Base-by-base conservation (phyloP, 2,113 vertebrate species). In the Misgurnus anguillicaudatus region DNA sequence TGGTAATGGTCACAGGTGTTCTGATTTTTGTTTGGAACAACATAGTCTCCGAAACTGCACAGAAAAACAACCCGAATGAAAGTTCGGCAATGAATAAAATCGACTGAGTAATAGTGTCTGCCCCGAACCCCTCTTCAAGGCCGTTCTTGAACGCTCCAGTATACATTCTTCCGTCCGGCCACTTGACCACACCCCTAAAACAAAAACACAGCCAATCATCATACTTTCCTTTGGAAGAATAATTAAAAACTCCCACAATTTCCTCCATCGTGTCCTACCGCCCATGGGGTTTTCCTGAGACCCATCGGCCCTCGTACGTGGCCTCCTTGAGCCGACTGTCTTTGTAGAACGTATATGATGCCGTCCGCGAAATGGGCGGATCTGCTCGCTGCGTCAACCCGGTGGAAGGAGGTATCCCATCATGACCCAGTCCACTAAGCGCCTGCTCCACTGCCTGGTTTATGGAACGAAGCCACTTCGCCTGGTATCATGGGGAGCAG, bases 341-440 rank as follows among this genome's bases (percentile, higher is more conserved):
- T 85, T 97, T 99, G 83, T 99, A 99, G 85, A 98, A 99, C 1
- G 95, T 98, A 75, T 98, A 98, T 13, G 90, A 95, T 62, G 97
- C 97, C 10, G 92, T 97, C 75, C 98, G 94, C 77, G 95, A 97
- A 82, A 94, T 89, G 16, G 97, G 96, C 9, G 96, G 97, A n/a
- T 98, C 97, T 55, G 93, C 89, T 83, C 93, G 93, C 55, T 90
- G 91, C 13, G 91, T 66, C 7, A 86, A 90, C 45, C 90, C 91
- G 0, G 91, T 81, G 81, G 89, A 76, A 71, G 83, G 83, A 0
- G 89, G 76, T 0, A 88, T 70, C 0, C 87, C 61, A 47, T 96
- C 94, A 77, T 90, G 83, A 19, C 87, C 91, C 6, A 85, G 86
- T 1, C 94, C 93, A 9, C 81, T 92, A 80, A 99, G 91, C 1